Conservation (phyloP, 2,797 vertebrate genomes). For the Oreochromis grahami region DNA sequence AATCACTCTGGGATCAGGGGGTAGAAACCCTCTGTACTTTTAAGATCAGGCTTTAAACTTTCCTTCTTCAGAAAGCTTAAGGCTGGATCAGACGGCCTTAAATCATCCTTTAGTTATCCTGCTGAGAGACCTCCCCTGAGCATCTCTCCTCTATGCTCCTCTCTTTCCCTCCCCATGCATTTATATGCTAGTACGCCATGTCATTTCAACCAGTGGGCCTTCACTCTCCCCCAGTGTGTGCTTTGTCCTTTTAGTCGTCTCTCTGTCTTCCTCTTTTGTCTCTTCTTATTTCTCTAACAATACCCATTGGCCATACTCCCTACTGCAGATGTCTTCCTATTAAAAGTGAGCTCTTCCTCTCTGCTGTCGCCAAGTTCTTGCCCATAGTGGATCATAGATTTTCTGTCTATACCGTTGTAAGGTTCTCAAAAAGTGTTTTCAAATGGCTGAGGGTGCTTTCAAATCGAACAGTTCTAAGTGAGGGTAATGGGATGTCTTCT, state of each 20-base stretch:
- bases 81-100: neutral
- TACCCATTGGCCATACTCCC: neutral
- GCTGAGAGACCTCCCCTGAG: neutral
- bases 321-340: neutral
- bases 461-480: neutral
- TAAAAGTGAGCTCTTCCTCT: neutral
- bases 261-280: neutral
- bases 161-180: rapidly evolving
- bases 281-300: neutral
- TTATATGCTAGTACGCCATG: neutral
- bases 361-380: neutral
- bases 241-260: neutral
- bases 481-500: neutral
- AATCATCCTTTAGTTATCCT: neutral
- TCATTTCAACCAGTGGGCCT: rapidly evolving
- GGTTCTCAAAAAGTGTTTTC: neutral
- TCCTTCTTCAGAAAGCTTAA: neutral
- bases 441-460: neutral
- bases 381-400: rapidly evolving
- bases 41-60: neutral
- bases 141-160: neutral
- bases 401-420: neutral
- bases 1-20: neutral
- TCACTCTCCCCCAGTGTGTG: neutral
- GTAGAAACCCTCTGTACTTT: neutral